Percentiles rank a stretch among this genome's conserved stretches.
Conservation (phyloP, 92 coral and sea anemone species). For the Porites rus region DNA sequence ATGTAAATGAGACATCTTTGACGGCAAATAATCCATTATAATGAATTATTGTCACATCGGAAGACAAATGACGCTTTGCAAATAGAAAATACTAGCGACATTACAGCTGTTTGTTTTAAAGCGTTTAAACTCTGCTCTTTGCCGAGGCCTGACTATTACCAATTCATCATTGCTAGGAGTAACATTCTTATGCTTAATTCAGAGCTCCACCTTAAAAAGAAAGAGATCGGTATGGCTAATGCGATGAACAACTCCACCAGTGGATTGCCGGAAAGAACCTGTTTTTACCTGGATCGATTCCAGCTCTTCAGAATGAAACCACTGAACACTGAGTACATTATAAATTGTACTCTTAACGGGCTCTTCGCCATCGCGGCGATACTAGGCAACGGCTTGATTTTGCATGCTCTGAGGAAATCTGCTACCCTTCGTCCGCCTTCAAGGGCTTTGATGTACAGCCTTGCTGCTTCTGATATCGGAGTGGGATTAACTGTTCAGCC, state of each 20-base stretch:
- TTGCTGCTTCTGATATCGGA: slow-evolving; percentile 37
- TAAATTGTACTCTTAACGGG: slow-evolving; percentile 29
- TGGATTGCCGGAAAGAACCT: not conserved
- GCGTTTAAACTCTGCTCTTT: not conserved
- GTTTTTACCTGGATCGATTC: slow-evolving; percentile 35
- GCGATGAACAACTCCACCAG: slow-evolving; percentile 19
- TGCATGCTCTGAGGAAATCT: slow-evolving; percentile 32
- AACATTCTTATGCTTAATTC: not conserved
- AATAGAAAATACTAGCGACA: not conserved
- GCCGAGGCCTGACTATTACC: not conserved
- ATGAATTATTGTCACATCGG: slow-evolving; percentile 1
- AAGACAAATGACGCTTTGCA: slow-evolving; percentile 2
- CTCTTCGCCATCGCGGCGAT: slow-evolving; percentile 16
- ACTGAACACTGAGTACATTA: slow-evolving; percentile 18
- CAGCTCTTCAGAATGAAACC: slow-evolving; percentile 5
- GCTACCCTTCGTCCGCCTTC: slow-evolving; percentile 35
- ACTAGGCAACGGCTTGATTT: slow-evolving; percentile 17
- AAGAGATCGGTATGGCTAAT: not conserved
- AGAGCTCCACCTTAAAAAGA: not conserved
- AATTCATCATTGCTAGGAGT: not conserved
- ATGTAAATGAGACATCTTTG: not conserved
- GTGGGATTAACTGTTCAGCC: slow-evolving; percentile 43
- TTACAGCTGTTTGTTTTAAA: not conserved
- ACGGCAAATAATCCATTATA: not conserved
- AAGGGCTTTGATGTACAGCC: slow-evolving; percentile 40